Base-by-base conservation (phyloP, 1,140 invertebrate species). In the Hycleus cichorii region DNA sequence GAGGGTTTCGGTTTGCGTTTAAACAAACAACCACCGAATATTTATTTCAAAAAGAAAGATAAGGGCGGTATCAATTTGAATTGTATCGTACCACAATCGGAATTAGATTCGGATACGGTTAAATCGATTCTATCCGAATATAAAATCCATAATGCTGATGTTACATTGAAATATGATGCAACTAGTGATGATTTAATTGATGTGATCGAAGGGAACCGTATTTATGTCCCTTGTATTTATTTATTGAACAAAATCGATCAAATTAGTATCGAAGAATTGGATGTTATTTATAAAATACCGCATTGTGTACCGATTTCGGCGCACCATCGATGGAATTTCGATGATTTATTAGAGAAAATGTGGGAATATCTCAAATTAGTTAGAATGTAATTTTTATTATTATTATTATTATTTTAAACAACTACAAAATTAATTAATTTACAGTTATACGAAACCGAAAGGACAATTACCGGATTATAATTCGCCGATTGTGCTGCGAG, bases 281-380 rank as follows among this genome's bases (percentile, higher is more conserved):
- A 99, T 73, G 87, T 99, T 46, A 98, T 99, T 72, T 98, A 98
- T 76, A 96, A 96, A 80, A 96, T 99, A 72, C 97, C 97, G 3
- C 97, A 99, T 74, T 97, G 93, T 73, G 95, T 99, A 9, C 97
- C 97, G 0, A 98, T 99, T 62, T 99, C 96, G 52, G 97, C 97
- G 51, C 97, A 99, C 81, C 96, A 99, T 74, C 93, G 93, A 71
- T 99, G 97, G 97, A 99, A 99, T 74, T 99, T 99, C 77, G 97
- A 99, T 77, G 97, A 99, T 76, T 77, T 99, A 47, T 75, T 99
- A 10, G 96, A 99, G 74, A 97, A 95, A 75, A 97, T 99, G 89
- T 99, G 97, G 97, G 88, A 95, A 61, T 99, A 99, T 74, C 77
- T 99, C 10, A 89, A 90, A 72, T 81, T 99, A 6, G 87, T 97